A percentile compares a stretch with the other conserved stretches of the same genome.
Evolutionary conservation across 2,797 vertebrate genomes (phyloP).

Genomic region (Neopelma chrysocephalum): DNA sequence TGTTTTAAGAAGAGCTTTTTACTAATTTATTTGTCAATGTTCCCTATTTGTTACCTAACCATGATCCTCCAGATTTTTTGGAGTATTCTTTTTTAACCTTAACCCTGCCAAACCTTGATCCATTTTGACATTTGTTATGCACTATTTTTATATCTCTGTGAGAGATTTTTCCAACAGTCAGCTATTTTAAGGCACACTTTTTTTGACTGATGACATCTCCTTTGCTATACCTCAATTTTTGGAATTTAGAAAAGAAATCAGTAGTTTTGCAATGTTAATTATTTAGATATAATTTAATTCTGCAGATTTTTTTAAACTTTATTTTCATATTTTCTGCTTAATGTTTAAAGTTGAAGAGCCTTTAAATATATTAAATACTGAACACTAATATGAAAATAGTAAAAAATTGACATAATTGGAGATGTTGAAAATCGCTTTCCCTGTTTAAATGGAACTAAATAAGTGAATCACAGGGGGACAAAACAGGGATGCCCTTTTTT

Average conservation of each 20-base stretch:
- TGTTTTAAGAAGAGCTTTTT: constrained; percentile 87
- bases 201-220: constrained; percentile 85
- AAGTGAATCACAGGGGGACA: constrained; percentile 63
- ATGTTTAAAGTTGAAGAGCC: constrained; percentile 86
- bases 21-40: constrained; percentile 87
- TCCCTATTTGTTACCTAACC: constrained; percentile 83
- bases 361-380: constrained; percentile 82
- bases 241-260: constrained; percentile 83
- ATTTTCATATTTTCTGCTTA: constrained; percentile 89
- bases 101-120: constrained; percentile 83
- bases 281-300: constrained; percentile 88
- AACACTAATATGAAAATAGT: constrained; percentile 75
- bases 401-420: constrained; percentile 76
- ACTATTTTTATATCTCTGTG: constrained; percentile 91
- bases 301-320: constrained; percentile 91
- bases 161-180: constrained; percentile 83
- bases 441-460: constrained; percentile 67
- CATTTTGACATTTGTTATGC: constrained; percentile 93
- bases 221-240: constrained; percentile 89
- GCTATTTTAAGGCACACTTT: constrained; percentile 85
- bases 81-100: constrained; percentile 84
- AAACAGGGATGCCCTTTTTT: constrained; percentile 59
- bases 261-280: constrained; percentile 85
- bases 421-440: constrained; percentile 73
- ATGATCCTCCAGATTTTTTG: constrained; percentile 84